Conservation (phyloP, 2,797 vertebrate species). For the Coregonus sp. region DNA sequence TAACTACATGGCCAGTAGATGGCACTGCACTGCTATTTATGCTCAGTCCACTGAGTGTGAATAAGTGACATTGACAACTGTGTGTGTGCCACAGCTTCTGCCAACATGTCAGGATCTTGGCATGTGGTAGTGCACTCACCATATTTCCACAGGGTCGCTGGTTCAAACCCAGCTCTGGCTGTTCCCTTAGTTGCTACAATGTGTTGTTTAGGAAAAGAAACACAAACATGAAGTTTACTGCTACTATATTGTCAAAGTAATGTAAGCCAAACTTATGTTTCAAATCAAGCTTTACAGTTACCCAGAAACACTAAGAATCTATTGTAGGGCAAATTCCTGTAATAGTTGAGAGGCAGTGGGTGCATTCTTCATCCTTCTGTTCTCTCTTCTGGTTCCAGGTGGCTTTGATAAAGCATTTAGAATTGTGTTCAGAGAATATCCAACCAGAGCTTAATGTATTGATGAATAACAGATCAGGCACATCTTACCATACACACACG, state of each 20-base stretch:
- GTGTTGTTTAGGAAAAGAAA: not conserved
- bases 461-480: no score
- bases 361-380: slow-evolving; percentile 18
- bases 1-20: not conserved
- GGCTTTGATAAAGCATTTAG: slow-evolving; percentile 28
- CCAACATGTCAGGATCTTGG: not conserved
- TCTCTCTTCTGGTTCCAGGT: slow-evolving; percentile 25
- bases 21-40: not conserved
- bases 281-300: slow-evolving; percentile 1
- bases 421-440: not conserved
- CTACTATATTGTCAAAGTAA: not conserved
- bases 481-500: no score
- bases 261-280: not conserved
- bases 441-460: not conserved
- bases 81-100: not conserved
- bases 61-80: not conserved
- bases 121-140: not conserved
- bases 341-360: slow-evolving; percentile 34
- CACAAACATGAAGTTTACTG: not conserved
- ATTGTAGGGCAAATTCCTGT: slow-evolving; percentile 23
- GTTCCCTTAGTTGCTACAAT: not conserved
- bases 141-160: not conserved
- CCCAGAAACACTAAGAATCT: not conserved
- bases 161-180: not conserved
- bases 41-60: not conserved